phyloP scores from a whole-genome alignment of 2,113 vertebrate genomes.

The Halcyon malimbica region DNA sequence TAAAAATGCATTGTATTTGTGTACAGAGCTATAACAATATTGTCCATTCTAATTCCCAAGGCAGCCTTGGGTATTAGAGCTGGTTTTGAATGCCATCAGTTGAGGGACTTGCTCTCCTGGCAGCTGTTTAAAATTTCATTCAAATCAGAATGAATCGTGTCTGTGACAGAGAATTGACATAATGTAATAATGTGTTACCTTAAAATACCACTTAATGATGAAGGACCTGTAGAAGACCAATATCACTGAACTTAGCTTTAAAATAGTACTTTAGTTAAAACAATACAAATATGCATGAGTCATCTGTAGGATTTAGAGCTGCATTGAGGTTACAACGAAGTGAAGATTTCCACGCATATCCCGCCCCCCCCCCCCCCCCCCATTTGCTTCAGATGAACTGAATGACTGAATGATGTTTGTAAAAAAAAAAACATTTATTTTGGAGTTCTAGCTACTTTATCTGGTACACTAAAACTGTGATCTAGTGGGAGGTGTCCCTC shows the following conservation, averaged over 20 bases:
- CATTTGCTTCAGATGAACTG: neutral
- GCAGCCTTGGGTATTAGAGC: neutral
- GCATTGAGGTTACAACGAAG: neutral
- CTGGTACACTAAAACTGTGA: neutral
- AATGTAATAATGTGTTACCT: neutral
- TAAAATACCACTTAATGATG: neutral
- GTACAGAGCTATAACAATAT: neutral
- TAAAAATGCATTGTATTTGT: neutral
- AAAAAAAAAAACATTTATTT: neutral
- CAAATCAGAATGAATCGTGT: neutral
- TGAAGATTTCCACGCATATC: neutral
- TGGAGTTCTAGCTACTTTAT: neutral
- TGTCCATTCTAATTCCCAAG: neutral
- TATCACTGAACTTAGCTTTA: neutral
- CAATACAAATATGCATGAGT: neutral
- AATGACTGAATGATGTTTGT: neutral
- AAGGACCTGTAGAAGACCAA: neutral
- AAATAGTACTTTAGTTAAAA: neutral
- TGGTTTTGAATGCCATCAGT: neutral
- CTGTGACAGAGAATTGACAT: neutral
- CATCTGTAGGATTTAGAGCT: neutral
- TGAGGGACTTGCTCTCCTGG: neutral
- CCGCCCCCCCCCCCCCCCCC: no score
- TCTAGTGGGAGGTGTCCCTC: neutral
- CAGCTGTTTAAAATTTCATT: conserved; percentile 7